Conservation (phyloP, 2,113 vertebrate genomes). For the Gallinago media region DNA sequence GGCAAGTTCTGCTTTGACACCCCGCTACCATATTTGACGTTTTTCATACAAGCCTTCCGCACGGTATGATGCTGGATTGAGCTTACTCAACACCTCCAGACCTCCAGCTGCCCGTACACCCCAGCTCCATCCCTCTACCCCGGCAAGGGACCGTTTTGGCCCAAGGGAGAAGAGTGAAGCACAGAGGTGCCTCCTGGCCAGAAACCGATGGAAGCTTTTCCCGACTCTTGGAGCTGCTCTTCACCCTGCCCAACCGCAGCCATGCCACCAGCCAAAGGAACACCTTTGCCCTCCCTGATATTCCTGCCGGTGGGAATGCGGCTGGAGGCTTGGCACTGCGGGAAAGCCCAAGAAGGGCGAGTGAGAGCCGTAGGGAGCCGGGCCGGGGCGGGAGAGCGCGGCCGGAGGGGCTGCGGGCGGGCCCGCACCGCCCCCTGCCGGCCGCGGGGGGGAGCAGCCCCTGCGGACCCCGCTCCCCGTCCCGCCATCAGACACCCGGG, state of each 20-base stretch:
- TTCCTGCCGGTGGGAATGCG: fast-evolving
- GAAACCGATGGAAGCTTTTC: neutral
- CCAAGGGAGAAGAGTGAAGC: neutral
- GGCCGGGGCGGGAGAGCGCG: neutral
- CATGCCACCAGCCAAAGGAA: neutral
- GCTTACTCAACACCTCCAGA: neutral
- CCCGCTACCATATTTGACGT: too few species aligned
- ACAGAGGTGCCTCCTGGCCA: neutral
- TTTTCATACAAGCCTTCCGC: fast-evolving
- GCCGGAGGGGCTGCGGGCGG: neutral
- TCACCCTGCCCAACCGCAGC: fast-evolving
- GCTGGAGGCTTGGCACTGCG: fast-evolving
- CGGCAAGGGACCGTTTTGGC: too few species aligned
- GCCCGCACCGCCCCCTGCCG: neutral
- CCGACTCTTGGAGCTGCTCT: neutral
- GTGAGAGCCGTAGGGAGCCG: neutral
- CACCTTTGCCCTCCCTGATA: neutral
- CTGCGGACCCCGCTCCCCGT: neutral
- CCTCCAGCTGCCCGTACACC: neutral
- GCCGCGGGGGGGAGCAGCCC: neutral
- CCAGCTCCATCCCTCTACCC: too few species aligned
- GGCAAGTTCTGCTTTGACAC: neutral
- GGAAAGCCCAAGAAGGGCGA: fast-evolving
- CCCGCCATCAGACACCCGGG: neutral
- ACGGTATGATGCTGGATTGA: fast-evolving